These are phyloP conservation scores for Pica pica DNA, from an alignment of 2,113 vertebrate genomes.

Conservation along the genomic window DNA sequence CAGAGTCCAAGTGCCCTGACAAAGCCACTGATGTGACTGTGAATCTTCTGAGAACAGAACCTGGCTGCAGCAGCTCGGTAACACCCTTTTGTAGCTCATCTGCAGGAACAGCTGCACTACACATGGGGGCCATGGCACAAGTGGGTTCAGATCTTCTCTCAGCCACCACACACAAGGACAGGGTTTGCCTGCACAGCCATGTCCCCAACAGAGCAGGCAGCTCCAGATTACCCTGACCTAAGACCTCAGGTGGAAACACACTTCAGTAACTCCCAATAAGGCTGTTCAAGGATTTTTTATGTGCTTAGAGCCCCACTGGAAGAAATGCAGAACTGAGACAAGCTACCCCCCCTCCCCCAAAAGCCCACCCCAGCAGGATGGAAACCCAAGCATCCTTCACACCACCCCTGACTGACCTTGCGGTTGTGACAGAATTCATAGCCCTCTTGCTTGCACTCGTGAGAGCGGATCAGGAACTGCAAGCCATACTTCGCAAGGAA, in stretches of 20 bases:
- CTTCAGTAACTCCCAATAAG: not conserved
- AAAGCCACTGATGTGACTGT: not conserved
- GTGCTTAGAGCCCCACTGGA: not conserved
- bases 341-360: not conserved
- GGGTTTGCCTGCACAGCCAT: not conserved
- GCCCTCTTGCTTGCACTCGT: constrained; percentile 93
- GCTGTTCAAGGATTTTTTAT: not conserved
- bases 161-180: rapidly evolving
- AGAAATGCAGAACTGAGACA: not conserved
- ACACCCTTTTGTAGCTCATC: not conserved
- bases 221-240: not conserved
- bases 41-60: not conserved
- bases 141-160: not conserved
- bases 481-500: constrained; percentile 80
- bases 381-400: not conserved
- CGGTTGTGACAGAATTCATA: constrained; percentile 89
- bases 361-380: not conserved
- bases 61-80: not conserved
- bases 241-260: not conserved
- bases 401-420: constrained; percentile 56
- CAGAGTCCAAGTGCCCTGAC: rapidly evolving
- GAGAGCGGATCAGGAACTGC: constrained; percentile 88
- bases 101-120: not conserved
- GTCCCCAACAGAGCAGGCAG: not conserved
- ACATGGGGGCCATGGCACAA: not conserved